phyloP scores from a whole-genome alignment of 2,797 vertebrate species.

The Pempheris klunzingeri region DNA sequence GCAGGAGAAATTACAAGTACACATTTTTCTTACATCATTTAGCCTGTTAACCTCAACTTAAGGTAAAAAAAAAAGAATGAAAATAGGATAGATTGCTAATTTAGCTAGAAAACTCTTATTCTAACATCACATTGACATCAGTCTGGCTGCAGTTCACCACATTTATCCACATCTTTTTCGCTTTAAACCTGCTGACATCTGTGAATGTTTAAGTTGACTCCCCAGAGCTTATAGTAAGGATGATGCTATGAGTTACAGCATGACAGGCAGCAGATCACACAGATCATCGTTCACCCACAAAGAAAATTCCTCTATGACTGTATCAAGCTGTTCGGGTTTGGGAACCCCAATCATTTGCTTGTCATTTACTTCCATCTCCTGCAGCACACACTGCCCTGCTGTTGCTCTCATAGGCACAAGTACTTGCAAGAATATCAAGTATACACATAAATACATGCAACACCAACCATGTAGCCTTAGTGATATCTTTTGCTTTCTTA shows the following conservation, averaged over 20 bases:
- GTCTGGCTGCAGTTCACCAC: slow-evolving; percentile 23
- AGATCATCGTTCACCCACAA: slow-evolving; percentile 38
- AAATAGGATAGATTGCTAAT: neutral
- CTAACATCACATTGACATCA: slow-evolving; percentile 32
- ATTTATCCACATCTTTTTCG: slow-evolving; percentile 37
- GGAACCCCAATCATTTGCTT: slow-evolving; percentile 33
- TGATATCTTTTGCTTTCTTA: neutral
- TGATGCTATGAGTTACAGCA: slow-evolving; percentile 32
- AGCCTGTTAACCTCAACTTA: neutral
- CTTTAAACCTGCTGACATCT: slow-evolving; percentile 60
- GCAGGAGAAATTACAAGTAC: too few species aligned
- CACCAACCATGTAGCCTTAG: neutral
- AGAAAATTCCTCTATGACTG: slow-evolving; percentile 29
- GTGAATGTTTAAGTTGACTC: slow-evolving; percentile 60
- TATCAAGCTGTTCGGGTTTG: slow-evolving; percentile 14
- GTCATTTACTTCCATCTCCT: slow-evolving; percentile 19
- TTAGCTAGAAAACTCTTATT: neutral
- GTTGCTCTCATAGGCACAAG: neutral
- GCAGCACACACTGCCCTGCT: neutral
- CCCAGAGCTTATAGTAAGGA: slow-evolving; percentile 33
- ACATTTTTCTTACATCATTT: neutral
- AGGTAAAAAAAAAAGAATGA: slow-evolving; percentile 12
- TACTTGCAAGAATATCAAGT: neutral
- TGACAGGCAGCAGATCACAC: slow-evolving; percentile 53
- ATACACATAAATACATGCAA: neutral